phyloP scores from a whole-genome alignment of 2,888 invertebrate genomes.

The Amorpha juglandis region DNA sequence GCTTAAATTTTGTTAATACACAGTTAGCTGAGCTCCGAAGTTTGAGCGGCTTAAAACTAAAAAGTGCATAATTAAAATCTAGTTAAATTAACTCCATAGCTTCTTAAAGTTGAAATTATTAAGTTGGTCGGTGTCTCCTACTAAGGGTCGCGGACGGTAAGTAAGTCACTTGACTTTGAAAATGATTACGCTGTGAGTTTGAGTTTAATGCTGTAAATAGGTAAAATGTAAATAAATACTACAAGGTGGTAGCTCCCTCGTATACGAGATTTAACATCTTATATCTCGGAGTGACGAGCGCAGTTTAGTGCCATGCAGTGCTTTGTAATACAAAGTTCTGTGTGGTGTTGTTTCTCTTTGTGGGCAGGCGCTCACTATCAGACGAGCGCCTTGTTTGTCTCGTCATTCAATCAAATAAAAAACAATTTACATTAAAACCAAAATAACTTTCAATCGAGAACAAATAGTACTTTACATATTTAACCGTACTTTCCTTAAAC shows the following conservation, averaged over 20 bases:
- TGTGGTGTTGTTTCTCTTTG: too few relatives aligned
- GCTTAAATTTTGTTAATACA: slow-evolving; percentile 35
- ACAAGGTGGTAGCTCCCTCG: too few relatives aligned
- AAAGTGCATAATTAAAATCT: slow-evolving; percentile 60
- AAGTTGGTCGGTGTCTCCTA: slow-evolving; percentile 40
- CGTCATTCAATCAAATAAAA: too few relatives aligned
- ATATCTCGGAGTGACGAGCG: too few relatives aligned
- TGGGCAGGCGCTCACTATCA: too few relatives aligned
- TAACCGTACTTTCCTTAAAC: not conserved
- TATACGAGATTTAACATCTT: too few relatives aligned
- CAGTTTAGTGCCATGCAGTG: too few relatives aligned
- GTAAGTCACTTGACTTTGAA: slow-evolving; percentile 9
- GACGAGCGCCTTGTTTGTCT: too few relatives aligned
- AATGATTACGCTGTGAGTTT: not conserved
- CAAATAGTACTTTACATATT: not conserved
- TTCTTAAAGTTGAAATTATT: slow-evolving; percentile 56
- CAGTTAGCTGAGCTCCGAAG: slow-evolving; percentile 35
- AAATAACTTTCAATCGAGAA: not conserved
- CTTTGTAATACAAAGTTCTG: too few relatives aligned
- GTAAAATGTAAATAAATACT: too few relatives aligned
- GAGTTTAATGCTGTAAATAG: slow-evolving; percentile 2
- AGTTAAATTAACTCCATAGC: slow-evolving; percentile 52
- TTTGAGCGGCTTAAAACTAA: slow-evolving; percentile 46
- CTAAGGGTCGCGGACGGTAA: not conserved
- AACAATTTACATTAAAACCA: not conserved